A percentile compares a stretch with the other conserved stretches of the same genome.
Evolutionary conservation across 1,140 invertebrate genomes (phyloP).

Genomic region (Eupristina koningsbergeri): DNA sequence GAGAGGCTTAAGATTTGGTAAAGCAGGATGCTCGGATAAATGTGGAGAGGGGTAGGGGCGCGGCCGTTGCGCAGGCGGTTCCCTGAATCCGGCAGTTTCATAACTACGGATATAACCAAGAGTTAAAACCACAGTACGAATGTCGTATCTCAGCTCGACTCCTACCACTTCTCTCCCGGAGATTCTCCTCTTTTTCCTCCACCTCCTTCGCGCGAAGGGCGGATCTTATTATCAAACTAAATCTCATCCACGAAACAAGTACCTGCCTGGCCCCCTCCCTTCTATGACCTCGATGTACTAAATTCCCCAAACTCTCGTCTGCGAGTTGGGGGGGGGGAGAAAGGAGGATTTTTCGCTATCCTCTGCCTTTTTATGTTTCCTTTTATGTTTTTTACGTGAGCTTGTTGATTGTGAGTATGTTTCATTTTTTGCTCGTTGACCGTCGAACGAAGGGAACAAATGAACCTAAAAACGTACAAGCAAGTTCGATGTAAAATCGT

Average conservation of each 20-base stretch:
- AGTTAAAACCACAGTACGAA: slow-evolving; percentile 73
- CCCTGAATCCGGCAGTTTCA: slow-evolving; percentile 70
- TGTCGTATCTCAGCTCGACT: slow-evolving; percentile 71
- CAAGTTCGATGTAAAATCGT: no score
- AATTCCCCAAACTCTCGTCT: slow-evolving; percentile 12
- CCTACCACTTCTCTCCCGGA: slow-evolving; percentile 50
- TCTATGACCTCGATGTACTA: slow-evolving; percentile 11
- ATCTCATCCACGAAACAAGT: slow-evolving; percentile 70
- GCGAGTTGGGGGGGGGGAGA: not conserved
- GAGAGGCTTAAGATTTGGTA: slow-evolving; percentile 45
- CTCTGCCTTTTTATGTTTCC: not conserved
- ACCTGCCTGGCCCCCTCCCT: slow-evolving; percentile 54
- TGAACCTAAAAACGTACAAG: no score
- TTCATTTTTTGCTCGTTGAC: no score
- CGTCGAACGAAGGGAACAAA: no score
- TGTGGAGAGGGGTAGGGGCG: not conserved
- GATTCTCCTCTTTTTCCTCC: slow-evolving; percentile 37
- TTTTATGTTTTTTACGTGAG: not conserved
- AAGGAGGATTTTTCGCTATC: not conserved
- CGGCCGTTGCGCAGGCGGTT: slow-evolving; percentile 47
- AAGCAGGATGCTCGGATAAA: not conserved
- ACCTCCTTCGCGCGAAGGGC: slow-evolving; percentile 54
- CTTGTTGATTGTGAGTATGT: not conserved
- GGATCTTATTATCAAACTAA: slow-evolving; percentile 72
- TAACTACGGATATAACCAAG: slow-evolving; percentile 71